phyloP scores from a whole-genome alignment of 2,113 vertebrate species.

The Carlito syrichta region DNA sequence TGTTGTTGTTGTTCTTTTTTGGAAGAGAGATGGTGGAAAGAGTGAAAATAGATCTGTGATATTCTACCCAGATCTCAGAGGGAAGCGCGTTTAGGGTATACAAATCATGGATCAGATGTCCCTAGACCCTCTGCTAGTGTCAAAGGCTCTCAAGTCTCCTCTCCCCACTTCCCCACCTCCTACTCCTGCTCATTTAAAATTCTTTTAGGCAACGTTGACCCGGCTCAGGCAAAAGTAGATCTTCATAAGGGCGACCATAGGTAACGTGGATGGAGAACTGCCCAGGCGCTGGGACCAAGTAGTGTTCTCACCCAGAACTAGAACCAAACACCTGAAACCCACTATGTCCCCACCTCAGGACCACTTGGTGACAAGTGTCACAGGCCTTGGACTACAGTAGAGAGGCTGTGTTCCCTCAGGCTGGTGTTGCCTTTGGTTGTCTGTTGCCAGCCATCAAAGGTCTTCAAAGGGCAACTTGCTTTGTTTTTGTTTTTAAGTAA shows the following conservation, averaged over 20 bases:
- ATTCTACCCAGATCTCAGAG: background rate
- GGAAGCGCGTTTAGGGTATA: background rate
- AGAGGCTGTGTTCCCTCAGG: accelerated
- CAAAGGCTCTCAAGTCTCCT: accelerated
- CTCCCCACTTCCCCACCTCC: accelerated
- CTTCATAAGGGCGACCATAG: background rate
- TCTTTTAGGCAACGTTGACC: accelerated
- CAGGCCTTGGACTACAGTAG: background rate
- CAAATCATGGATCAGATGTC: background rate
- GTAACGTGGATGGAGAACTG: accelerated
- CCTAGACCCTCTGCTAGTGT: accelerated
- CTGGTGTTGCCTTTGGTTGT: background rate
- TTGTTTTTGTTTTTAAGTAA: background rate
- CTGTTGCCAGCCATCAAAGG: background rate
- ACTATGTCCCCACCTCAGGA: accelerated
- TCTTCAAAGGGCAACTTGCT: background rate
- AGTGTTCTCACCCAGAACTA: too few species aligned
- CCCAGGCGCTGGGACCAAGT: background rate
- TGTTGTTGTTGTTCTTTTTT: too few species aligned
- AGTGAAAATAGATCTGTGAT: conserved; percentile 12
- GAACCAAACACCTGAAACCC: background rate
- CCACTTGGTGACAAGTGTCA: background rate
- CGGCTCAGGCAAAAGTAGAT: too few species aligned
- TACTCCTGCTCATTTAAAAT: background rate
- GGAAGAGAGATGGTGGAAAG: conserved; percentile 12